Evolutionary conservation across 2,113 vertebrate genomes (phyloP).

Genomic region (Gadus macrocephalus): DNA sequence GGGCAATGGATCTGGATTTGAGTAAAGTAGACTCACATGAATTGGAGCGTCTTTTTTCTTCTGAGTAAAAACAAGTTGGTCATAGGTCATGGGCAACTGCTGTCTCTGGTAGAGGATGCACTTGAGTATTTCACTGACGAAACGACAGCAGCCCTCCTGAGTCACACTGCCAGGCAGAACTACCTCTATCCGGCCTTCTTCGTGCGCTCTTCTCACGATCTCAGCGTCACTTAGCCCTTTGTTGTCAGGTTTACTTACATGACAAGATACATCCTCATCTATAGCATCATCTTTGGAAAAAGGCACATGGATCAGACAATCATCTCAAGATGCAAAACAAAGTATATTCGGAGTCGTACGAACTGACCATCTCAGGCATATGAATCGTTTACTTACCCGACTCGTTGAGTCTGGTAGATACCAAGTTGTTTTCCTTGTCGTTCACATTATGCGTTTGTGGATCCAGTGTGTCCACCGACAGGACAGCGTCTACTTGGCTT

Average conservation of each 20-base stretch:
- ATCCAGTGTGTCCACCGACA: background rate
- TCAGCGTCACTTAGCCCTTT: conserved; percentile 44
- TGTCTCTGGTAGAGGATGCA: conserved; percentile 90
- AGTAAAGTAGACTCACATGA: conserved; percentile 40
- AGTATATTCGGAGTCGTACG: background rate
- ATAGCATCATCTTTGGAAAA: conserved; percentile 29
- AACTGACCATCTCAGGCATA: background rate
- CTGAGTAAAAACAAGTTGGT: conserved; percentile 83
- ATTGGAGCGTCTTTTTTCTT: conserved; percentile 59
- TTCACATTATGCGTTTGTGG: too few species aligned
- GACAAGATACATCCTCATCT: conserved; percentile 8
- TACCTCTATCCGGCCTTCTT: conserved; percentile 74
- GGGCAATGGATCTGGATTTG: background rate
- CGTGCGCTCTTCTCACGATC: conserved; percentile 50
- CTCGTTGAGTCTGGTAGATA: too few species aligned
- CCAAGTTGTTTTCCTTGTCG: too few species aligned
- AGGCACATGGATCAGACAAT: background rate
- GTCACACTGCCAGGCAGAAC: conserved; percentile 81
- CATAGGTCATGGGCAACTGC: conserved; percentile 92
- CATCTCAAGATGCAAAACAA: background rate
- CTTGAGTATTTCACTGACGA: conserved; percentile 90
- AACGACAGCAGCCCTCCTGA: conserved; percentile 82
- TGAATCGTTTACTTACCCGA: too few species aligned
- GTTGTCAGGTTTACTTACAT: background rate
- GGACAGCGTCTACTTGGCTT: background rate